Base-by-base conservation (phyloP, 2,888 invertebrate species). In the Exocentrus adspersus region DNA sequence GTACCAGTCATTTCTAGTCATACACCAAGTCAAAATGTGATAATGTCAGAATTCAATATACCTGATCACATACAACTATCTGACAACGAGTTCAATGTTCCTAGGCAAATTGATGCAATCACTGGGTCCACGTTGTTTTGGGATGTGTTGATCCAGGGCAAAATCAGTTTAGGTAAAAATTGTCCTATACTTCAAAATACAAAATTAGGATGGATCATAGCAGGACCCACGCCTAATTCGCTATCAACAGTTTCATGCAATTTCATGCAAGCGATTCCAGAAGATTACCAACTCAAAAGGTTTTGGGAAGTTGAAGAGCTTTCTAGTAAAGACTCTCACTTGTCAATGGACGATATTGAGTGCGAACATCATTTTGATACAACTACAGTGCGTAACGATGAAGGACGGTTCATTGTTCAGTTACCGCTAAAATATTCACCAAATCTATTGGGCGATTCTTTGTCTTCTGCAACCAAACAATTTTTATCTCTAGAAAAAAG, bases 81-180 rank as follows among this genome's bases (percentile, higher is more conserved):
- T 19, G 59, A 68, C 21, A 20, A 50, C 21, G 43, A 41, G 17
- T 68, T 65, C 32, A n/a, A 56, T 30, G 20, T 19, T 30, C 20
- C 68, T 3, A 20, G 37, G 12, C 41, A 59, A 16, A 60, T 69
- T 37, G 62, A 64, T 50, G 30, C 56, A 19, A 28, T 69, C 16
- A 63, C 65, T 12, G 67, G 65, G n/a, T 48, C 61, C n/a, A 51
- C 21, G 12, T 42, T 67, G 30, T 67, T 67, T 50, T 69, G 62
- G 62, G 48, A 65, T 52, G 30, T 69, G 12, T 9, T 67, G 0
- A 16, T 2, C 16, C 53, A 59, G 10, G 59, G 60, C n/a, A 64
- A 51, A 53, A 51, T 61, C 7, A 48, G 2, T 10, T 54, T 68
- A 28, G 48, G 57, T 9, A 65, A 46, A 37, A 59, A 59, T 50